Evolutionary conservation across 2,113 vertebrate genomes (phyloP).

Genomic region (Barbus barbus): DNA sequence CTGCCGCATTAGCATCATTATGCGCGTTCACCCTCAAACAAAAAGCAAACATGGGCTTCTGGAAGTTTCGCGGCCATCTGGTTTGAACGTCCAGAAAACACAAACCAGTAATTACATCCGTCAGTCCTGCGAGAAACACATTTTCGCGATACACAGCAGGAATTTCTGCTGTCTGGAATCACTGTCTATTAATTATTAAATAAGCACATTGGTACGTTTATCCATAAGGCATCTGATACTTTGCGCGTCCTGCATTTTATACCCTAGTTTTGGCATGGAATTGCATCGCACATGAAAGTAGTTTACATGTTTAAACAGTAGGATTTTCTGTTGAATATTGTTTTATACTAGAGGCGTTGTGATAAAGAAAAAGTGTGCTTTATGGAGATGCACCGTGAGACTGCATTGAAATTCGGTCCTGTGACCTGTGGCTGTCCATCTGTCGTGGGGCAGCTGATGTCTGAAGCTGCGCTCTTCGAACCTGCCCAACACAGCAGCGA

Average conservation of each 20-base stretch:
- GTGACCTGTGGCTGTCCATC: conserved; percentile 39
- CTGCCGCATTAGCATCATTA: conserved; percentile 30
- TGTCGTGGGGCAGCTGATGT: conserved; percentile 6
- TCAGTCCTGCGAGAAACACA: conserved; percentile 68
- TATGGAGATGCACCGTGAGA: conserved; percentile 21
- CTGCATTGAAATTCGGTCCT: conserved; percentile 26
- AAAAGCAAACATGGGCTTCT: conserved; percentile 44
- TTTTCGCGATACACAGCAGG: too few species aligned
- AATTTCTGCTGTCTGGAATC: neutral
- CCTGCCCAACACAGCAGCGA: neutral
- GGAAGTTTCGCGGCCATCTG: conserved; percentile 40
- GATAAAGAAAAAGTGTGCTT: neutral
- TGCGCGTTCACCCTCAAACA: conserved; percentile 31
- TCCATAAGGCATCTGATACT: neutral
- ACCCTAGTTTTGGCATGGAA: neutral
- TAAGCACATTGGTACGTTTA: neutral
- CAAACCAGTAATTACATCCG: conserved; percentile 83
- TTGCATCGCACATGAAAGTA: neutral
- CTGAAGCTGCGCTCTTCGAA: neutral
- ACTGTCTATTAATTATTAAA: neutral
- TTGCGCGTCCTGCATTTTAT: neutral
- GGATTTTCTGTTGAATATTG: neutral
- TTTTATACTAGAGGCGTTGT: neutral
- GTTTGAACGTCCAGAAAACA: conserved; percentile 34
- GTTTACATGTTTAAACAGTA: neutral